Evolutionary conservation across 2,113 vertebrate species (phyloP), one percentile per base, ranked within the genome.

Genomic region (Petrocephalus microphthalmus): DNA sequence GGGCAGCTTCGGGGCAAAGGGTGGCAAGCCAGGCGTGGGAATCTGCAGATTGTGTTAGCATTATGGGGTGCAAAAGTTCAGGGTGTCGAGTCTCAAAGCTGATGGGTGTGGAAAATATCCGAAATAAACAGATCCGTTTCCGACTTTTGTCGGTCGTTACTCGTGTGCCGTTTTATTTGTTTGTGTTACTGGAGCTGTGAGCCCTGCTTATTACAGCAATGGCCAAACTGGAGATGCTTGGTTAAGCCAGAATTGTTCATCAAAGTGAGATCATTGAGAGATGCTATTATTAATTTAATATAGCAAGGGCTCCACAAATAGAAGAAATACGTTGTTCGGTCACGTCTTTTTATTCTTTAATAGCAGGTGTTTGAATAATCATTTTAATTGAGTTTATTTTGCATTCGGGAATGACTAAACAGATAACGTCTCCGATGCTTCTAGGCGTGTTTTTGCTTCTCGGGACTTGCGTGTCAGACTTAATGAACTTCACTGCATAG

Each of bases 1-100:
- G 52, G 15, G 25, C 45, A 29, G 49, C 49, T 49, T 84, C 84
- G 7, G 49, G 22, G 47, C 82, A 25, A 45, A 22, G 81, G 81
- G 20, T 13, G 81, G 22, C 42, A 83, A 83, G 81, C 42, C 81
- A 83, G 37, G 33, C 19, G 37, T 83, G 81, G 81, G 81, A 83
- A 47, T 47, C 19, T 49, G 17, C 81, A 83, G 33, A 47, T 42
- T 83, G 37, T 22, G 20, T 83, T 83, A 83, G 17, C 19, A 45
- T 47, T 83, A 67, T 67, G 25, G 60, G 60, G 60, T 67, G 60
- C 25, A 81, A 81, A 81, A 81, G 81, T 45, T 83, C 45, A 83
- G 37, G 37, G 81, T 78, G 71, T 78, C 71, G 29, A 78, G 13
- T 42, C 45, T 83, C 19, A 47, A 47, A 83, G 81, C 81, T 49